Evolutionary conservation across 2,888 invertebrate species (phyloP), one percentile per base, ranked within the genome.

Genomic region (Dynastes grantii): DNA sequence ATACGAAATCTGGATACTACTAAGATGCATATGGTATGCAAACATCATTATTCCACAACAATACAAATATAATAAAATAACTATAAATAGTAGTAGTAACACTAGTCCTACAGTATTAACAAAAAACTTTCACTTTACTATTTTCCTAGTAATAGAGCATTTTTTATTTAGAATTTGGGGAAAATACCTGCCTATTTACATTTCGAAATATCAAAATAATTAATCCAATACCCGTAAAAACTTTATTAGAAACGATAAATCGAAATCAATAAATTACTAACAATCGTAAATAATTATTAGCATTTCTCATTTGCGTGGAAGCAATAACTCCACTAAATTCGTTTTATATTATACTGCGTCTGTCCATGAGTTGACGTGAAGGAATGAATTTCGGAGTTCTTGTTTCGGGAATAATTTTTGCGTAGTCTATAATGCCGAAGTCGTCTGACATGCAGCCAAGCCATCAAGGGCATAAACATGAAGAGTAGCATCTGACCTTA

Each of bases 381-480:
- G 61, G 61, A 75, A 75, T 75, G 73, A 75, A 75, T 75, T 75
- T 75, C 61, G 13, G 73, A 4, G 27, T 61, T 75, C 22, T 45
- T 75, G 61, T 75, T 75, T 45, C 13, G 27, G 73, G 61, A 49
- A 61, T 40, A 75, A 55, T 27, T 75, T 75, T 61, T 45, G 61
- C 63, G 58, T 75, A 75, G 73, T 61, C 16, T 75, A 45, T 58
- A 40, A 27, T 49, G 45, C 45, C 63, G 63, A 29, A 40, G n/a
- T 49, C 45, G 49, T 75, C 63, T 75, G 63, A 61, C 73, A 75
- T 45, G 73, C 40, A n/a, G 73, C 49, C 58, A 45, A 61, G 61
- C 61, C 55, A 58, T 22, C 22, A 61, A 75, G 61, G 45, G 63
- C 32, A 75, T 75, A 75, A 75, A 68, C 40, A 61, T 13, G 13